Evolutionary conservation across 37 sponge, comb jelly and placozoan species (phyloP), one percentile per base, ranked within the genome.

Genomic region (Crambe crambe): DNA sequence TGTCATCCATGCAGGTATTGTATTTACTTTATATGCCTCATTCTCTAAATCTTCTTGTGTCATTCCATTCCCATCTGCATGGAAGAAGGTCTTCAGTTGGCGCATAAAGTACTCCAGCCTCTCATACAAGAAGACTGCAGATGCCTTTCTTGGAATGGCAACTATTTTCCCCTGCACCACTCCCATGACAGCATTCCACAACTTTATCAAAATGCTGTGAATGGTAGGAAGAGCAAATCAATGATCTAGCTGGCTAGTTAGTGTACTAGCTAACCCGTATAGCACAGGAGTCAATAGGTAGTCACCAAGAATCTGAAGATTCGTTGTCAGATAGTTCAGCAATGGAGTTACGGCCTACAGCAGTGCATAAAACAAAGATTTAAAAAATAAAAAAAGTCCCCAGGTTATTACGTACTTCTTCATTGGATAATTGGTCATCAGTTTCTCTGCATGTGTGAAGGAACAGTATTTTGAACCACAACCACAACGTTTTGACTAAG

Each of bases 41-140:
- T 78, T 74, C 27, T 76, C 72, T 68, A 90, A 57, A 2, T 81
- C 73, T 0, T 2, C 44, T 8, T 26, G 43, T 2, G 58, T 35
- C 70, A 86, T 31, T 9, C 91, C 91, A 58, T 78, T 73, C 20
- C 91, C 91, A 37, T 58, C 86, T 32, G 72, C 76, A 56, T 85
- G 36, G 58, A 90, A 90, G 62, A 85, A 90, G 3, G 34, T 42
- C 34, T 47, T 54, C 42, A 86, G 37, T n/a, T 37, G 32, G 6
- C 1, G 30, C 42, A 79, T n/a, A 22, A 59, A 64, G 21, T n/a
- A 27, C 15, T 73, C 40, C 42, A 86, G 63, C 17, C 67, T n/a
- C 32, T 51, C 67, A 21, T 79, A 71, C 20, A 72, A 21, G 18
- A 56, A 58, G 2, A 35, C 31, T 15, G 62, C 37, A 22, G 63